Conservation (phyloP, 2,888 invertebrate species). For the Eupeodes latifasciatus region DNA sequence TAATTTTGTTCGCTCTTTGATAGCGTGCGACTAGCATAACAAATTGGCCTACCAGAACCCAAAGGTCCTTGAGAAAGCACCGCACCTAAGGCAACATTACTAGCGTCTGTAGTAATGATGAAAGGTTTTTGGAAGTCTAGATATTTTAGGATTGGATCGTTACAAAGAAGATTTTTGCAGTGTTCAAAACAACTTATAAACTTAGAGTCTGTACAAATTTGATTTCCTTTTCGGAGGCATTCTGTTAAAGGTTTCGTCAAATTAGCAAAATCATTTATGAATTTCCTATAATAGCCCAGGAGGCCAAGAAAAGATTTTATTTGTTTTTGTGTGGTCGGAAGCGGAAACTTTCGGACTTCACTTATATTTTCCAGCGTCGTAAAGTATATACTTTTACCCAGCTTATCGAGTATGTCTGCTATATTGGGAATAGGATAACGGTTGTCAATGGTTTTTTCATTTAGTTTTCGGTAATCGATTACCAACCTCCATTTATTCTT, state of each 20-base stretch:
- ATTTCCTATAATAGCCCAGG: constrained; percentile 72
- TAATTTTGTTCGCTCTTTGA: constrained; percentile 62
- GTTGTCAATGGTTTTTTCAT: constrained; percentile 39
- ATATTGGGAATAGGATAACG: too few species aligned
- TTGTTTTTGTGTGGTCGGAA: too few species aligned
- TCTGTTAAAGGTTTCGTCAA: constrained; percentile 65
- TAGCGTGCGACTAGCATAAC: constrained; percentile 78
- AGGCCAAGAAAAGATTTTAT: too few species aligned
- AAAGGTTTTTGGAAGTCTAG: constrained; percentile 80
- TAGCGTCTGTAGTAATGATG: constrained; percentile 79
- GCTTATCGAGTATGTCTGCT: not conserved
- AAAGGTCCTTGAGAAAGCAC: constrained; percentile 77
- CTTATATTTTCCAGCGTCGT: constrained; percentile 74
- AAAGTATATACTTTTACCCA: not conserved
- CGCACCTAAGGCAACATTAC: constrained; percentile 43
- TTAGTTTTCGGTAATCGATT: constrained; percentile 40
- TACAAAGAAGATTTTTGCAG: constrained; percentile 46
- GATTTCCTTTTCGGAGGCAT: constrained; percentile 46
- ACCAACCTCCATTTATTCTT: constrained; percentile 42
- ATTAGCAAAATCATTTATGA: constrained; percentile 69
- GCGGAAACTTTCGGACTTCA: too few species aligned
- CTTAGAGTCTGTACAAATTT: not conserved
- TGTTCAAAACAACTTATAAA: constrained; percentile 53
- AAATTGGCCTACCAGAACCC: constrained; percentile 76
- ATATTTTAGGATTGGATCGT: constrained; percentile 80